Evolutionary conservation across 2,113 vertebrate genomes (phyloP), one percentile per base, ranked within the genome.

Genomic region (Genyomyrus donnyi): DNA sequence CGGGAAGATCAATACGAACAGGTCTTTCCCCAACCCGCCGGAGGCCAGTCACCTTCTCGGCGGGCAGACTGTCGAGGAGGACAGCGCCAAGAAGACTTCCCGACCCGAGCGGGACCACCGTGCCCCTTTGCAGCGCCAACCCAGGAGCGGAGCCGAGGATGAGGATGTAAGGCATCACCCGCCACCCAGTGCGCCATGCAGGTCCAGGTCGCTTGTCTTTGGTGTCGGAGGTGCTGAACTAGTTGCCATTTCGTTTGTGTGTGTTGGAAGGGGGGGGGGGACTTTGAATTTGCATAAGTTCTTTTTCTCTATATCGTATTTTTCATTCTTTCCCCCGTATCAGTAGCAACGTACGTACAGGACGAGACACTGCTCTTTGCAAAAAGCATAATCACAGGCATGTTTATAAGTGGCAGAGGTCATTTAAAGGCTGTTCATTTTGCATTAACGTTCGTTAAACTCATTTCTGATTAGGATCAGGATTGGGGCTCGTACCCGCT

Each of bases 21-120:
- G 94, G 24, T 97, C 97, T 49, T 97, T 97, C 94, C 97, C 98
- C 56, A 94, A 95, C 91, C 96, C 97, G 93, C 98, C 98, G 92
- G 98, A 99, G 95, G 98, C 98, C 88, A 99, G 98, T 93, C 98
- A 92, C 95, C 98, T 99, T 85, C 97, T 99, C 92, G 98, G 98
- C 3, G 96, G 97, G 92, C 98, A 94, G 87, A 93, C 92, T 83
- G 92, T 92, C 13, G 97, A 98, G 91, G 98, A 99, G 70, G 97
- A 98, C 90, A 95, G 94, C 91, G 94, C 94, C 89, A 94, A 93
- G 89, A 97, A 96, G 95, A 95, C 92, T 94, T 91, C 95, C 53
- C 96, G 95, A 90, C 95, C 95, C 85, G 91, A 91, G 92, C 92
- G 91, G 90, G 95, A 95, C 83, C 94, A 94, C 93, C 95, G 96